Evolutionary conservation across 2,888 invertebrate species (phyloP).

Genomic region (Himalopsyche japonica): DNA sequence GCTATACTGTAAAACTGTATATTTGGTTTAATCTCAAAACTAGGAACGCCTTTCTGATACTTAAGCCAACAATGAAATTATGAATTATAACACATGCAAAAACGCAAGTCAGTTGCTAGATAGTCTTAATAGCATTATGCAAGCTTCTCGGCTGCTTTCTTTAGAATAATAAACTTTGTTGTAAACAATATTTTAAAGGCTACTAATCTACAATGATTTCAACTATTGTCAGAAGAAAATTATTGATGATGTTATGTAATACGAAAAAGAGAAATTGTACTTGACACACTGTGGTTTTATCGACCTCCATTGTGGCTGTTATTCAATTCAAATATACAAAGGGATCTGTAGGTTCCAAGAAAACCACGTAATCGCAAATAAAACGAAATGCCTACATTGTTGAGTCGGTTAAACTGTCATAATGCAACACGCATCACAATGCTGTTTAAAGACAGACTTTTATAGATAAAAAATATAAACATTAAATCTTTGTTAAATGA

Average conservation of each 20-base stretch:
- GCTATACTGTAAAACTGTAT: too few relatives aligned
- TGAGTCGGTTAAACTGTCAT: background rate
- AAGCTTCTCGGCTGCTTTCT: too few relatives aligned
- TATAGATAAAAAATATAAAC: background rate
- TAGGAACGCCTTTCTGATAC: too few relatives aligned
- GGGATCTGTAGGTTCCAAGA: slow-evolving; percentile 10
- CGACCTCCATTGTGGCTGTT: slow-evolving; percentile 24
- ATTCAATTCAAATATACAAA: slow-evolving; percentile 4
- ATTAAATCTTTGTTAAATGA: too few relatives aligned
- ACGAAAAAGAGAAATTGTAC: slow-evolving; percentile 35
- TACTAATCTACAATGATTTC: background rate
- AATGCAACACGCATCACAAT: background rate
- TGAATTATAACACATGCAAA: too few relatives aligned
- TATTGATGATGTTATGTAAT: background rate
- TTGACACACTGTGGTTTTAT: slow-evolving; percentile 38
- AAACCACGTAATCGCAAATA: background rate
- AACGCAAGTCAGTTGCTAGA: too few relatives aligned
- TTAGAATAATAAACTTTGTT: too few relatives aligned
- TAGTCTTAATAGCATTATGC: too few relatives aligned
- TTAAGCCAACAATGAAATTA: too few relatives aligned
- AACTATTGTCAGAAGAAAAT: background rate
- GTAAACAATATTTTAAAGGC: too few relatives aligned
- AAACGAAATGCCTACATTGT: background rate
- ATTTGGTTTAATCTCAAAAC: too few relatives aligned
- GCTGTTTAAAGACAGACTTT: background rate